Evolutionary conservation across 2,113 vertebrate genomes (phyloP).

Genomic region (Lates calcarifer): DNA sequence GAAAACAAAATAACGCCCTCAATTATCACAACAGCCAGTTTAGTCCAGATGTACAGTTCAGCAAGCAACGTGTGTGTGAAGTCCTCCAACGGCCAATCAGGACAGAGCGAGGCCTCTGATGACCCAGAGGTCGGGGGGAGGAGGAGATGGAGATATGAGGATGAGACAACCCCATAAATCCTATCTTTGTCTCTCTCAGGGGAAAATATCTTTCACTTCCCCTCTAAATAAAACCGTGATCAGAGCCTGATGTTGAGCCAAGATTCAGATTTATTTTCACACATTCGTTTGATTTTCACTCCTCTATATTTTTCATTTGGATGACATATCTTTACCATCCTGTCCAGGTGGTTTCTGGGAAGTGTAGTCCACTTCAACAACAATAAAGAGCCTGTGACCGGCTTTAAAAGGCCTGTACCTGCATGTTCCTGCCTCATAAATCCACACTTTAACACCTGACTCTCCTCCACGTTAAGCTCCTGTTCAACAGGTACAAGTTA

Average conservation of each 20-base stretch:
- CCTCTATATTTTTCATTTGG: too few relatives aligned
- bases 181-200: constrained; percentile 34
- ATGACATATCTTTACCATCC: too few relatives aligned
- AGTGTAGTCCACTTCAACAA: too few relatives aligned
- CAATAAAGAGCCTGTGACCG: too few relatives aligned
- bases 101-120: neutral
- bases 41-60: constrained; percentile 68
- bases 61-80: too few relatives aligned
- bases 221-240: constrained; percentile 63
- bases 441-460: too few relatives aligned
- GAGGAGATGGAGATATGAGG: neutral
- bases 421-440: too few relatives aligned
- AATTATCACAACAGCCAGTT: constrained; percentile 70
- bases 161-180: constrained; percentile 54
- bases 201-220: constrained; percentile 62
- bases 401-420: too few relatives aligned
- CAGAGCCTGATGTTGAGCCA: too few relatives aligned
- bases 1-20: constrained; percentile 9
- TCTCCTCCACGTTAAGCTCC: neutral
- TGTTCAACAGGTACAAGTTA: neutral
- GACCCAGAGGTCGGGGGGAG: neutral
- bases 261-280: too few relatives aligned
- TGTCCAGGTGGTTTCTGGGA: too few relatives aligned
- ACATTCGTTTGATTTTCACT: too few relatives aligned
- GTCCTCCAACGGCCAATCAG: neutral